Percentiles rank a stretch among this genome's conserved stretches.
Evolutionary conservation across 2,888 invertebrate species (phyloP).

Genomic region (Lasioglossum leucozonium): DNA sequence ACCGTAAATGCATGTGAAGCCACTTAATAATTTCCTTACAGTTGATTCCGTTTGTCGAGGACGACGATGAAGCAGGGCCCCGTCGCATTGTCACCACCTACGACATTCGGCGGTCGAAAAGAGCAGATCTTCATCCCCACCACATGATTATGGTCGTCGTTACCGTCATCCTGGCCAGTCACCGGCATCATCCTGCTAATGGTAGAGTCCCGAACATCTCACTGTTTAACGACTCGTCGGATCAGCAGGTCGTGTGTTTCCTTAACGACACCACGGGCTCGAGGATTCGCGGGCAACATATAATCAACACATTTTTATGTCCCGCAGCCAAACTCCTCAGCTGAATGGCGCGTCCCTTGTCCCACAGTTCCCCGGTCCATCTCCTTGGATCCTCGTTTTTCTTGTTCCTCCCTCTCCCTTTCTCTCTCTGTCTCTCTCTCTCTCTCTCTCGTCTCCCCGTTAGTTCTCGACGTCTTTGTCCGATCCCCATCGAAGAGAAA

Average conservation of each 20-base stretch:
- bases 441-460: slow-evolving; percentile 28
- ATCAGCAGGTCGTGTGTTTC: slow-evolving; percentile 73
- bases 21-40: not conserved
- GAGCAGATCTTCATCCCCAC: slow-evolving; percentile 23
- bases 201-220: slow-evolving; percentile 67
- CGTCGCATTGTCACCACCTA: slow-evolving; percentile 15
- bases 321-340: slow-evolving; percentile 81
- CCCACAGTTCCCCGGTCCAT: slow-evolving; percentile 22
- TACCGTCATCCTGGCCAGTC: slow-evolving; percentile 55
- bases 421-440: too few relatives aligned
- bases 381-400: not conserved
- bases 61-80: not conserved
- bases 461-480: not conserved
- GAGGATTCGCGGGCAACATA: slow-evolving; percentile 79
- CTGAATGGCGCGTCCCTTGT: slow-evolving; percentile 76
- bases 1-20: not conserved
- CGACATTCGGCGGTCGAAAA: not conserved
- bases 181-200: slow-evolving; percentile 58
- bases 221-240: slow-evolving; percentile 78
- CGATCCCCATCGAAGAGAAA: not conserved
- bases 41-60: not conserved
- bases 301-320: slow-evolving; percentile 85
- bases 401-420: too few relatives aligned
- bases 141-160: slow-evolving; percentile 46
- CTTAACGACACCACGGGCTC: slow-evolving; percentile 80